phyloP scores from a whole-genome alignment of 2,797 vertebrate species.

The Pelochelys cantorii region DNA sequence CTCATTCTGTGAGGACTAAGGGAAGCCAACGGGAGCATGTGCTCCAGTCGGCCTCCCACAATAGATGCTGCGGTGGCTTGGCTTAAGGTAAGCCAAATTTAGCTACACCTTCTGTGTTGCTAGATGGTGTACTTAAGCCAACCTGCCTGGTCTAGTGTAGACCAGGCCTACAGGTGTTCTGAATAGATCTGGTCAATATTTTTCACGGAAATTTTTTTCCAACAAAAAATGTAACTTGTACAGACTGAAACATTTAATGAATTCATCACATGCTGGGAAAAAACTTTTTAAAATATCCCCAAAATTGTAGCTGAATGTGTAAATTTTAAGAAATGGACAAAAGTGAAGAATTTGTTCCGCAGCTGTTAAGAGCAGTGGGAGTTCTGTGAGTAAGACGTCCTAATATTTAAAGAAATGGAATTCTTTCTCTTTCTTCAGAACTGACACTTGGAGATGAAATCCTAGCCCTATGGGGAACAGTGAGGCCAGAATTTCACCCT shows the following conservation, averaged over 20 bases:
- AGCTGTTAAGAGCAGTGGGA: neutral
- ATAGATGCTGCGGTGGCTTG: too few species aligned
- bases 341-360: neutral
- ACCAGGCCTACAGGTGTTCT: neutral
- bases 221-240: neutral
- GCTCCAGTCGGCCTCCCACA: too few species aligned
- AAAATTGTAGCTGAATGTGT: too few species aligned
- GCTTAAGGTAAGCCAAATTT: too few species aligned
- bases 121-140: too few species aligned
- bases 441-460: neutral
- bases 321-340: neutral
- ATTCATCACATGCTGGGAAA: neutral
- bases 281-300: neutral
- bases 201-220: neutral
- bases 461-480: neutral
- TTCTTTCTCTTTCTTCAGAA: neutral
- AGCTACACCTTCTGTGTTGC: too few species aligned
- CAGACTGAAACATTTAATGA: neutral
- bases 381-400: neutral
- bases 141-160: too few species aligned
- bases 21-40: too few species aligned
- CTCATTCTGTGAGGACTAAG: too few species aligned
- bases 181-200: neutral
- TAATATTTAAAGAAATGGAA: constrained; percentile 41
- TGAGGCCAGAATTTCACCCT: neutral